These are phyloP conservation scores for Axinella damicornis DNA, from an alignment of 37 sponge, comb jelly and placozoan genomes.

Conservation along the genomic window DNA sequence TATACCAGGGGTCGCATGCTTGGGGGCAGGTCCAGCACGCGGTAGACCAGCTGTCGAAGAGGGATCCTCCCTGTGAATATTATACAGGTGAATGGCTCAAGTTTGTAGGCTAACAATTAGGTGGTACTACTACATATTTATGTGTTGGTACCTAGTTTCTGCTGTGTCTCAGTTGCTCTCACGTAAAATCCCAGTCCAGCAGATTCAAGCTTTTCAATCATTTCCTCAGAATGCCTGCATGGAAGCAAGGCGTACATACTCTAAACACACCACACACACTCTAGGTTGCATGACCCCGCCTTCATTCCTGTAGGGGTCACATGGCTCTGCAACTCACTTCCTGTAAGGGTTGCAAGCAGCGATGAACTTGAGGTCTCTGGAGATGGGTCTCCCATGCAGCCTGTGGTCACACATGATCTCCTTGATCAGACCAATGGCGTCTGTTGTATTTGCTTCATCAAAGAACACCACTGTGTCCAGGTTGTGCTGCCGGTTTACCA, in stretches of 20 bases:
- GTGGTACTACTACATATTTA: not conserved
- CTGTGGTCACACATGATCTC: conserved; percentile 96
- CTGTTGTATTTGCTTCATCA: conserved; percentile 98
- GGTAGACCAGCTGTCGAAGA: conserved; percentile 93
- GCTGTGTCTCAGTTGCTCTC: conserved; percentile 52
- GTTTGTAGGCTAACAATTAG: too few relatives aligned
- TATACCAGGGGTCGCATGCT: conserved; percentile 95
- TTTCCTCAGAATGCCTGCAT: conserved; percentile 72
- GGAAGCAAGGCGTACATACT: not conserved
- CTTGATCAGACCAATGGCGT: conserved; percentile 89
- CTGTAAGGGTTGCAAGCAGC: conserved; percentile 96
- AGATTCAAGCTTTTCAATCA: conserved; percentile 81
- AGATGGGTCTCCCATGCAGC: conserved; percentile 73
- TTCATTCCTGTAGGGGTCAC: too few relatives aligned
- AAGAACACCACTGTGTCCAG: conserved; percentile 91
- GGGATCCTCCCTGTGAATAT: conserved; percentile 76
- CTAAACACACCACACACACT: too few relatives aligned
- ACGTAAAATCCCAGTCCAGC: conserved; percentile 94
- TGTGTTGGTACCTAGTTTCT: conserved; percentile 69
- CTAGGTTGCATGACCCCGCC: too few relatives aligned
- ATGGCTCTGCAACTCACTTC: conserved; percentile 59
- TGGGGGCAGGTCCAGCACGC: conserved; percentile 94
- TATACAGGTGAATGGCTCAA: too few relatives aligned
- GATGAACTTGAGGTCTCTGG: conserved; percentile 82
- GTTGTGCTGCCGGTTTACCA: conserved; percentile 29